A percentile compares a stretch with the other conserved stretches of the same genome.
phyloP scores from a whole-genome alignment of 1,140 invertebrate genomes.

The Camponotus floridanus region DNA sequence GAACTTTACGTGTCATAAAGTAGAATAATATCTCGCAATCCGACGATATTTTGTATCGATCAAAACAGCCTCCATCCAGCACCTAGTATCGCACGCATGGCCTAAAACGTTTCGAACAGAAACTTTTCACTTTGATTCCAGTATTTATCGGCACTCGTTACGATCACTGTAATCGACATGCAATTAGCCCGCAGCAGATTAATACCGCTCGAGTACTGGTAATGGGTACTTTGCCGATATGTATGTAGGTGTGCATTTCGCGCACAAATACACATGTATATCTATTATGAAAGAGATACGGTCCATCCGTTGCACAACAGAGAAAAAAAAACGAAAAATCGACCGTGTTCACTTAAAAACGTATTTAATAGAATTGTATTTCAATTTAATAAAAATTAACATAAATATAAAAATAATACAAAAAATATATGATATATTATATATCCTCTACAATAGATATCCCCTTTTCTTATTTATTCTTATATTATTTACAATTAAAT shows the following conservation, averaged over 20 bases:
- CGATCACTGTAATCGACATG: constrained; percentile 76
- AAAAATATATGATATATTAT: too few relatives aligned
- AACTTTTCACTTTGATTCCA: constrained; percentile 73
- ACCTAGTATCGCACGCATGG: constrained; percentile 45
- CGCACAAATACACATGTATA: constrained; percentile 2
- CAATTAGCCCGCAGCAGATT: constrained; percentile 71
- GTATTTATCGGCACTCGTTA: constrained; percentile 74
- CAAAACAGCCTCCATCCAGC: constrained; percentile 31
- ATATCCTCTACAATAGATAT: not conserved
- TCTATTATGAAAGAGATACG: constrained; percentile 49
- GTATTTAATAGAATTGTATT: constrained; percentile 10
- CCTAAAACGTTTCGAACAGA: constrained; percentile 51
- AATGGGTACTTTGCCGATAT: constrained; percentile 71
- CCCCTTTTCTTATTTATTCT: too few relatives aligned
- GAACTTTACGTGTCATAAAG: constrained; percentile 27
- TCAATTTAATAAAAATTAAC: not conserved
- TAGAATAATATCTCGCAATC: constrained; percentile 33
- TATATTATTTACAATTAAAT: too few relatives aligned
- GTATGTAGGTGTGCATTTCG: constrained; percentile 27
- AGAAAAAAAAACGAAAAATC: constrained; percentile 46
- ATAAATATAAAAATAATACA: not conserved
- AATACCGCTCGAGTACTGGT: constrained; percentile 72
- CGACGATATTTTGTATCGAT: constrained; percentile 53
- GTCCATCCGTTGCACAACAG: constrained; percentile 10
- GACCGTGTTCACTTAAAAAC: constrained; percentile 1